Percentiles rank a stretch among this genome's conserved stretches.
These are phyloP conservation scores for Entosphenus tridentatus DNA, from an alignment of 2,113 vertebrate genomes.

Conservation along the genomic window DNA sequence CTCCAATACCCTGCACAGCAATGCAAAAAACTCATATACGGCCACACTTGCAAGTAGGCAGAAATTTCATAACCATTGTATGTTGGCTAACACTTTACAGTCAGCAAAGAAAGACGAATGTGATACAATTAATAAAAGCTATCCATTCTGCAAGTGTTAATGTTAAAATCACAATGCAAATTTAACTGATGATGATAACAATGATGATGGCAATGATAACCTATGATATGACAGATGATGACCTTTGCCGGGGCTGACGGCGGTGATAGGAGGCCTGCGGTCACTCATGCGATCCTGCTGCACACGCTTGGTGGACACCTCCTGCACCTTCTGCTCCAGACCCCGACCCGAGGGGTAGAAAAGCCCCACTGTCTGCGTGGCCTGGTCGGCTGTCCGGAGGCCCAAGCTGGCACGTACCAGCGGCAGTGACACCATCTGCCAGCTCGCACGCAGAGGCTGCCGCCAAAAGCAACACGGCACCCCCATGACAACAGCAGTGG, in stretches of 20 bases:
- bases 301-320: constrained; percentile 22
- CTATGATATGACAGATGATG: background rate
- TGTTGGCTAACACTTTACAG: too few relatives aligned
- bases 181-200: too few relatives aligned
- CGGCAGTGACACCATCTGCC: constrained; percentile 19
- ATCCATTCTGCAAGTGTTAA: too few relatives aligned
- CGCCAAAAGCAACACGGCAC: too few relatives aligned
- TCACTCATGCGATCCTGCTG: constrained; percentile 29
- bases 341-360: constrained; percentile 52
- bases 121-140: too few relatives aligned
- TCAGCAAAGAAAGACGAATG: too few relatives aligned
- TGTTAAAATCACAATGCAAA: too few relatives aligned
- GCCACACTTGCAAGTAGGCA: too few relatives aligned
- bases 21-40: background rate
- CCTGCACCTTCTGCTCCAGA: constrained; percentile 31
- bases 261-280: constrained; percentile 31
- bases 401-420: constrained; percentile 10
- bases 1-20: constrained; percentile 61
- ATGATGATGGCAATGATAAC: too few relatives aligned
- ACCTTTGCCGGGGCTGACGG: constrained; percentile 74
- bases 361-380: constrained; percentile 55
- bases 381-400: constrained; percentile 19
- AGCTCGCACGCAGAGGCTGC: constrained; percentile 16
- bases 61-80: too few relatives aligned
- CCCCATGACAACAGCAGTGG: too few relatives aligned